Conservation (phyloP, 2,797 vertebrate species). For the Cuniculus paca region DNA sequence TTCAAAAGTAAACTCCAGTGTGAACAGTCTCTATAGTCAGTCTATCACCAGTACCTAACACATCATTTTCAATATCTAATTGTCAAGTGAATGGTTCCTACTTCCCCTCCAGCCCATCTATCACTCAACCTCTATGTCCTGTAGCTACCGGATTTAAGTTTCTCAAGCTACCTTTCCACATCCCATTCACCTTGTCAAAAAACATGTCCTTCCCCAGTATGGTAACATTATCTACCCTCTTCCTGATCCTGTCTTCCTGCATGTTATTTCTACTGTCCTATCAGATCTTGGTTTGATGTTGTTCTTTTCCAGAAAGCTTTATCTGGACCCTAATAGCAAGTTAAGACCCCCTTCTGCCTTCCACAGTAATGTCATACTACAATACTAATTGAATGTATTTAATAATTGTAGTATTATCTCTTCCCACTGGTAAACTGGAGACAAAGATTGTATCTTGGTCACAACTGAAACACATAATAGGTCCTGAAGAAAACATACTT, state of each 20-base stretch:
- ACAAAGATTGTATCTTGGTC: not conserved
- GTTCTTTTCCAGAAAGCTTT: slow-evolving; percentile 20
- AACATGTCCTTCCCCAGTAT: not conserved
- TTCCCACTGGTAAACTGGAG: not conserved
- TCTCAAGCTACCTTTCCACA: not conserved
- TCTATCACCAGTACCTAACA: not conserved
- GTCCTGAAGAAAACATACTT: slow-evolving; percentile 13
- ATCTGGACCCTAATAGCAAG: not conserved
- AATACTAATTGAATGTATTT: not conserved
- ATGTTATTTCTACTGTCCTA: not conserved
- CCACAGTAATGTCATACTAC: not conserved
- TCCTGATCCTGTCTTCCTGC: not conserved
- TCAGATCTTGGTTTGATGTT: not conserved
- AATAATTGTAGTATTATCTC: not conserved
- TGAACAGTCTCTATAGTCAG: not conserved
- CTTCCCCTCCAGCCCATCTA: not conserved
- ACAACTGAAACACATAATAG: not conserved
- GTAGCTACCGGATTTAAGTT: not conserved
- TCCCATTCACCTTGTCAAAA: not conserved
- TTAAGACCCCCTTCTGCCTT: not conserved
- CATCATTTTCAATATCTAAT: not conserved
- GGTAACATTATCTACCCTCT: not conserved
- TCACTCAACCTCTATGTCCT: not conserved
- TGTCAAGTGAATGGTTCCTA: not conserved
- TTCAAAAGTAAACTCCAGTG: not conserved